Percentiles rank a stretch among this genome's conserved stretches.
Conservation (phyloP, 2,888 invertebrate species). For the Oxyscelio sp. region DNA sequence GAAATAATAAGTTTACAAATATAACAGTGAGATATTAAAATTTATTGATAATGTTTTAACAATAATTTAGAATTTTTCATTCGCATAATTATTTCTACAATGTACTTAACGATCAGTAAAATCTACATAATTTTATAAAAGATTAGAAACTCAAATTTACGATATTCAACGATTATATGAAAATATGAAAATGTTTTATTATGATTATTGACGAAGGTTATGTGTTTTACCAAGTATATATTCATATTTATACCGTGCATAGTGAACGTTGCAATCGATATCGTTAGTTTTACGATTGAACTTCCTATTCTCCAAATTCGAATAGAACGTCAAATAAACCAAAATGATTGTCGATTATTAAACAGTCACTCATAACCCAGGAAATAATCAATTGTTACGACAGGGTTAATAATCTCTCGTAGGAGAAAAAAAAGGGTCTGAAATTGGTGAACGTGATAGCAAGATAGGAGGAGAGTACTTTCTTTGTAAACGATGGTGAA, state of each 20-base stretch:
- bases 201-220: not conserved
- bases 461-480: slow-evolving; percentile 86
- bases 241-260: not conserved
- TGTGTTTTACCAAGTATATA: not conserved
- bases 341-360: slow-evolving; percentile 39
- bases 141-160: too few species aligned
- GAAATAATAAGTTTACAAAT: too few species aligned
- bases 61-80: too few species aligned
- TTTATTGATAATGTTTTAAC: too few species aligned
- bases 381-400: slow-evolving; percentile 59
- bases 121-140: too few species aligned
- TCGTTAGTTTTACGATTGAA: not conserved
- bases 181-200: not conserved
- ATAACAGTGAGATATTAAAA: too few species aligned
- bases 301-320: not conserved
- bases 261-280: not conserved
- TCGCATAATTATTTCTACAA: too few species aligned
- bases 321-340: slow-evolving; percentile 8
- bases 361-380: slow-evolving; percentile 44
- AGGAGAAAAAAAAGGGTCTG: slow-evolving; percentile 77
- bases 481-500: slow-evolving; percentile 86
- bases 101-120: too few species aligned
- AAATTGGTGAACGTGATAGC: slow-evolving; percentile 82
- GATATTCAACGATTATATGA: not conserved
- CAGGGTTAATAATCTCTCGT: slow-evolving; percentile 60